Conservation (phyloP, 1,140 invertebrate species). For the Trialeurodes vaporariorum region DNA sequence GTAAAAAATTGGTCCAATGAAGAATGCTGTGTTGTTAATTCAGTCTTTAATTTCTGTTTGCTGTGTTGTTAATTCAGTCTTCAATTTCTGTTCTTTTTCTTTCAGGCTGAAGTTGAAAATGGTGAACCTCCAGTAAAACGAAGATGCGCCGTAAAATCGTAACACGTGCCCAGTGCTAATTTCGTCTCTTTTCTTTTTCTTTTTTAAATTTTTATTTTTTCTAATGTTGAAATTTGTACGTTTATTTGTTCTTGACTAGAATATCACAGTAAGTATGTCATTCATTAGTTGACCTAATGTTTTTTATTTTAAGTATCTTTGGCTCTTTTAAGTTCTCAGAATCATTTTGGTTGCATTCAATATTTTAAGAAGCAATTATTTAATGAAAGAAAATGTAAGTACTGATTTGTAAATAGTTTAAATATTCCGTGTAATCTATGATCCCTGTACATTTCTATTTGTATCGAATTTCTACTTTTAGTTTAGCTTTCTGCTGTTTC, state of each 20-base stretch:
- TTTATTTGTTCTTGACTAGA: not conserved
- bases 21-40: not conserved
- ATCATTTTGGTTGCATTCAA: not conserved
- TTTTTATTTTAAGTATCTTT: not conserved
- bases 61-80: slow-evolving; percentile 26
- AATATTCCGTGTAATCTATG: not conserved
- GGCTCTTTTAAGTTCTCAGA: not conserved
- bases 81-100: slow-evolving; percentile 26
- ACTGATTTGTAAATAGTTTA: not conserved
- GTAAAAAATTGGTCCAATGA: not conserved
- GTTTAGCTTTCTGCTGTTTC: too few species aligned
- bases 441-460: not conserved
- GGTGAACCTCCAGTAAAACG: slow-evolving; percentile 12
- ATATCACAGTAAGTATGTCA: not conserved
- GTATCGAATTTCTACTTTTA: not conserved
- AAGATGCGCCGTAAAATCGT: not conserved
- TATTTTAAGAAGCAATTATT: slow-evolving; percentile 1
- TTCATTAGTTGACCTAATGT: too few species aligned
- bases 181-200: too few species aligned
- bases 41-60: slow-evolving; percentile 24
- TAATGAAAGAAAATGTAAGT: slow-evolving; percentile 3
- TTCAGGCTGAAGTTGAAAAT: slow-evolving; percentile 19
- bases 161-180: not conserved
- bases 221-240: not conserved
- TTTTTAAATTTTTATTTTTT: not conserved